phyloP scores from a whole-genome alignment of 92 coral and sea anemone species.

The Porites evermanni region DNA sequence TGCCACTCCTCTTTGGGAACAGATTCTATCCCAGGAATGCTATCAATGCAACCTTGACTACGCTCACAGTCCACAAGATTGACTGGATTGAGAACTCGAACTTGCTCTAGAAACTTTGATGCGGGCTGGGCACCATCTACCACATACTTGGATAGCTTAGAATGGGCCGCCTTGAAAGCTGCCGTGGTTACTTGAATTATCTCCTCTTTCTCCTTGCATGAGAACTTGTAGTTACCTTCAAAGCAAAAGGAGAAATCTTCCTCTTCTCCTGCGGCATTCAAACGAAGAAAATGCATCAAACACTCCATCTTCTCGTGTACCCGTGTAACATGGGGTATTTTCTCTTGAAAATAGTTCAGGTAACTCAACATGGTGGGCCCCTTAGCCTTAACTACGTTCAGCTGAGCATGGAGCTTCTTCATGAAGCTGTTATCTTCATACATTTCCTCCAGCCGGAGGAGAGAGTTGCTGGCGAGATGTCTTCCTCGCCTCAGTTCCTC shows the following conservation, averaged over 20 bases:
- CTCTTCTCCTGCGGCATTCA: slow-evolving; percentile 27
- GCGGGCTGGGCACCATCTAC: slow-evolving; percentile 78
- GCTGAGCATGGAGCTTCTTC: slow-evolving; percentile 51
- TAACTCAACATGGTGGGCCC: slow-evolving; percentile 30
- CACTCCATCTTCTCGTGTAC: slow-evolving; percentile 52
- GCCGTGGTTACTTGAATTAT: slow-evolving; percentile 14
- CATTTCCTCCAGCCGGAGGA: slow-evolving; percentile 49
- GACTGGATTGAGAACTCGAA: slow-evolving; percentile 56
- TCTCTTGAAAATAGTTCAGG: slow-evolving; percentile 45
- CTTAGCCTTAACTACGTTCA: slow-evolving; percentile 33
- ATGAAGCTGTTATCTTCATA: slow-evolving; percentile 33
- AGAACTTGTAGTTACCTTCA: slow-evolving; percentile 23
- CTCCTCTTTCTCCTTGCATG: slow-evolving; percentile 39
- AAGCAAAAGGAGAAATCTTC: slow-evolving; percentile 59
- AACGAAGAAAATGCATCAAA: slow-evolving; percentile 38
- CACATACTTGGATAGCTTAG: slow-evolving; percentile 61
- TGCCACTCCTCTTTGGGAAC: slow-evolving; percentile 64
- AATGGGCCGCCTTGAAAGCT: slow-evolving; percentile 50
- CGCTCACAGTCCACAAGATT: slow-evolving; percentile 26
- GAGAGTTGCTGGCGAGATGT: slow-evolving; percentile 48
- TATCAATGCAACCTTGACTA: slow-evolving; percentile 25
- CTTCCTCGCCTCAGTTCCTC: slow-evolving; percentile 34
- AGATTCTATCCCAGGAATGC: slow-evolving; percentile 59
- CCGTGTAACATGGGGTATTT: slow-evolving; percentile 54
- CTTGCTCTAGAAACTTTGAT: slow-evolving; percentile 44